Evolutionary conservation across 2,888 invertebrate genomes (phyloP).

Genomic region (Hyppa rectilinea): DNA sequence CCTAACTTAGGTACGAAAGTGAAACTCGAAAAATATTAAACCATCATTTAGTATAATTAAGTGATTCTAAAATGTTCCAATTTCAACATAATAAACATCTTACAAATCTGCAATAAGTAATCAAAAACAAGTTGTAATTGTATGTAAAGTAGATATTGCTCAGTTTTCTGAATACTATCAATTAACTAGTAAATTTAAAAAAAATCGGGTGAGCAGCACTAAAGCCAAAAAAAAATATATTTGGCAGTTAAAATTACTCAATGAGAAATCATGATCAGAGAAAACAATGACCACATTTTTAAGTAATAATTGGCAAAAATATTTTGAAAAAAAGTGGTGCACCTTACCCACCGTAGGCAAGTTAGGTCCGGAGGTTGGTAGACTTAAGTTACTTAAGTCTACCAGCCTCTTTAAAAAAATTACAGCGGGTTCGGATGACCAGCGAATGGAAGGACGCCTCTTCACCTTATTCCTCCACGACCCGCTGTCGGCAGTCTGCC

Average conservation of each 20-base stretch:
- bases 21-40: no score
- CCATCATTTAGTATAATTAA: no score
- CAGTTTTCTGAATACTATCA: not conserved
- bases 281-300: not conserved
- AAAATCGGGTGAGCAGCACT: not conserved
- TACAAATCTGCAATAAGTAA: no score
- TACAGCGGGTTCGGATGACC: slow-evolving; percentile 87
- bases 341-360: not conserved
- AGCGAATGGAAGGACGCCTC: slow-evolving; percentile 95
- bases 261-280: not conserved
- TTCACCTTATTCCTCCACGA: slow-evolving; percentile 98
- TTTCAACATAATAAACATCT: no score
- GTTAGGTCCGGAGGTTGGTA: not conserved
- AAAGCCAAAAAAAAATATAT: slow-evolving; percentile 27
- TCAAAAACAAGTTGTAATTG: no score
- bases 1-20: no score
- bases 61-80: no score
- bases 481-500: slow-evolving; percentile 97
- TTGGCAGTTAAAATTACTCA: slow-evolving; percentile 28
- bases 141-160: not conserved
- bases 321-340: not conserved
- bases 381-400: slow-evolving; percentile 24
- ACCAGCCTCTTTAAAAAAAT: slow-evolving; percentile 3
- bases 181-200: not conserved
- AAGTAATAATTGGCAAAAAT: not conserved